Percentiles rank a stretch among this genome's conserved stretches.
phyloP scores from a whole-genome alignment of 2,888 invertebrate genomes.

The Actias luna region DNA sequence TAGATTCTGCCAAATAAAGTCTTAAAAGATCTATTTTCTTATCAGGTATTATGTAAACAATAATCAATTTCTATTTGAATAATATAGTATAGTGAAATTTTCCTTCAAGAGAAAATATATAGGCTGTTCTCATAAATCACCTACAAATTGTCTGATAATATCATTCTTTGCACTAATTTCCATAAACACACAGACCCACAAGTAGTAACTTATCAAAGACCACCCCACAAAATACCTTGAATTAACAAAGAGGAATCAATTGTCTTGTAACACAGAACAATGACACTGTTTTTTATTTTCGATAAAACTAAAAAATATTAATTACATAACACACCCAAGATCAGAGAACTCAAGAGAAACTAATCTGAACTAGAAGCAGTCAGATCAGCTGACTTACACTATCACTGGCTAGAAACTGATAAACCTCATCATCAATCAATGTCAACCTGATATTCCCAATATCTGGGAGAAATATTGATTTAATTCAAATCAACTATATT shows the following conservation, averaged over 20 bases:
- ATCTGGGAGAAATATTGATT: not conserved
- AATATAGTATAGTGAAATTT: too few relatives aligned
- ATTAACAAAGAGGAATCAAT: not conserved
- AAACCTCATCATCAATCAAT: constrained; percentile 54
- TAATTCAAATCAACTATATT: not conserved
- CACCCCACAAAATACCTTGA: not conserved
- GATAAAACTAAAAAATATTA: not conserved
- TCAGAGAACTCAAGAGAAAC: constrained; percentile 3
- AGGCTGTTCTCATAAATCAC: too few relatives aligned
- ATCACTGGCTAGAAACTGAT: constrained; percentile 40
- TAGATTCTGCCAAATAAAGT: not conserved
- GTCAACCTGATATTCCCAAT: constrained; percentile 38
- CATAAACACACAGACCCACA: not conserved
- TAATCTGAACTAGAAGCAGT: constrained; percentile 23
- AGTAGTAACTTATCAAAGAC: not conserved
- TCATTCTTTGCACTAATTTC: not conserved
- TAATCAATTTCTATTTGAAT: too few relatives aligned
- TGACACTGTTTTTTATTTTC: not conserved
- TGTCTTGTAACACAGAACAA: too few relatives aligned
- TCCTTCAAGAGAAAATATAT: too few relatives aligned
- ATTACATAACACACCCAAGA: constrained; percentile 27
- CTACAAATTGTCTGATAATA: not conserved
- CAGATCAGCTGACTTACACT: constrained; percentile 48
- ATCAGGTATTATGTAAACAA: too few relatives aligned
- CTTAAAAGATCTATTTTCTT: too few relatives aligned